phyloP scores from a whole-genome alignment of 2,888 invertebrate genomes.

The Metacarcinus magister region DNA sequence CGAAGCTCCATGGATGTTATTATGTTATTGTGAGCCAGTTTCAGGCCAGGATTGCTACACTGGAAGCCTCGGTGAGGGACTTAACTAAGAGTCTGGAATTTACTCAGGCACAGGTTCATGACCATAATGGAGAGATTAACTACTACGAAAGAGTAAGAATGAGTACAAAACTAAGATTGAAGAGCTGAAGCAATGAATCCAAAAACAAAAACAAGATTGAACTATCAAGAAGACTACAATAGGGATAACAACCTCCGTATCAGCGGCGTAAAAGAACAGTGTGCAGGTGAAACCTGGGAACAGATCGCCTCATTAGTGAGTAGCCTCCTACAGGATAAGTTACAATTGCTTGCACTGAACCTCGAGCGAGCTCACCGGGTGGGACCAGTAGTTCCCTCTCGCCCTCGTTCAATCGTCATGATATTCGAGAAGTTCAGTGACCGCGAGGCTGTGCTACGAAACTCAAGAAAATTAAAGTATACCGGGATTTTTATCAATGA shows the following conservation, averaged over 20 bases:
- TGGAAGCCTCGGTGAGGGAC: not conserved
- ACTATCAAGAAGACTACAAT: no score
- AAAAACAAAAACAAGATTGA: not conserved
- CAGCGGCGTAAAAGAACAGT: not conserved
- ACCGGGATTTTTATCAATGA: conserved; percentile 43
- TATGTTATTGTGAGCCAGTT: not conserved
- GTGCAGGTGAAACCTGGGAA: not conserved
- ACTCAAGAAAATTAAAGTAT: conserved; percentile 44
- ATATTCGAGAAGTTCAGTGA: conserved; percentile 8
- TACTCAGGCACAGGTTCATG: no score
- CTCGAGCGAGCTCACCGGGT: conserved; percentile 38
- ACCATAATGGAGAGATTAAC: no score
- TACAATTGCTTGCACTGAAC: not conserved
- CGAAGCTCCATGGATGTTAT: no score
- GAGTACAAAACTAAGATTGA: not conserved
- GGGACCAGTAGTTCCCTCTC: not conserved
- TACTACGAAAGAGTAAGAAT: not conserved
- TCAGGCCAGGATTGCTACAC: not conserved
- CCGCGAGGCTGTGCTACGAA: no score
- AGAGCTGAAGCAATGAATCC: not conserved
- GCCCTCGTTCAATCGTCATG: not conserved
- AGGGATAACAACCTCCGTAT: conserved; percentile 40
- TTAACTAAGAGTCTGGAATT: no score
- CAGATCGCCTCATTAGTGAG: not conserved
- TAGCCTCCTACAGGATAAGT: not conserved